Evolutionary conservation across 1,140 invertebrate genomes (phyloP), one percentile per base, ranked within the genome.

Genomic region (Chironomus striatipennis): DNA sequence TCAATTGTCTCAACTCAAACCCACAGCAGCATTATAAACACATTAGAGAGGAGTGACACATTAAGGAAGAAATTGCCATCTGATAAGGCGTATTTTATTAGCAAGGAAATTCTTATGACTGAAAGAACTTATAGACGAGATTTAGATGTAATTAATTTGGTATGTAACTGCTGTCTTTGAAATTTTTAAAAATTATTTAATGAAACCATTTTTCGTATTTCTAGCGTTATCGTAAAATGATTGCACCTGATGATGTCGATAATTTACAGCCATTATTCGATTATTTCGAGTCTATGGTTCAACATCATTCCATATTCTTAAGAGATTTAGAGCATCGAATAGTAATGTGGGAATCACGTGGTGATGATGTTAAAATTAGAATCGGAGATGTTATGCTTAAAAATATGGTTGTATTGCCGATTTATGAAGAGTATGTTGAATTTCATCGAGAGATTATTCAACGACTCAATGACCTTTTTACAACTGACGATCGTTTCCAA

Each of bases 81-180:
- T 1, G 95, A 98, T 79, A 90, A 90, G 80, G 90, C 91, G 15
- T 98, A 97, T 84, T 98, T 92, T 80, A 92, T 98, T 77, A 91
- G 93, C 64, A 97, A 97, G 83, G 96, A 98, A 84, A 83, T 98
- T 74, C 85, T 98, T 7, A 97, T 97, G 93, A 98, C 95, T 1
- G 96, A 98, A 81, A 84, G 96, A 76, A 98, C 96, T 0, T 98
- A 97, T 82, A 95, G 95, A 79, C 94, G 96, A 78, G 95, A 98
- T 81, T 83, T 98, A 76, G 94, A 97, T 83, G 91, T 98, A 57
- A 88, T 98, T 75, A 95, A 93, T 81, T 85, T 90, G 78, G 92
- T 94, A 84, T 86, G 88, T 79, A 72, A 73, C n/a, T n/a, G 72
- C 43, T 76, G 76, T 12, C 57, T 67, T 20, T 6, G 73, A 74